phyloP scores from a whole-genome alignment of 2,797 vertebrate species.

The Micrastur ruficollis region DNA sequence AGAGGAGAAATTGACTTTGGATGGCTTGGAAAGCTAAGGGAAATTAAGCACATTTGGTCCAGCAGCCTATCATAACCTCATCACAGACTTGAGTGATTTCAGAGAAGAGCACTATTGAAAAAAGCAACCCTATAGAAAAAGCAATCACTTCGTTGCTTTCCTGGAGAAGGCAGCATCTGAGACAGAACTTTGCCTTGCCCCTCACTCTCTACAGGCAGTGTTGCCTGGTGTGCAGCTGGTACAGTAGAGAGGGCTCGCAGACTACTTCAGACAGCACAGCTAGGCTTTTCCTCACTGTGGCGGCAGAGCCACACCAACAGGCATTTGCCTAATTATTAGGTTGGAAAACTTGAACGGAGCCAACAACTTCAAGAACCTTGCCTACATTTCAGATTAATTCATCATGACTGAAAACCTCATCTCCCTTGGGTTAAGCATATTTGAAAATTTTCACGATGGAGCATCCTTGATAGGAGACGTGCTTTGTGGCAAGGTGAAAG shows the following conservation, averaged over 20 bases:
- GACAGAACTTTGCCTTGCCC: not conserved
- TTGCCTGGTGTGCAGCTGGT: not conserved
- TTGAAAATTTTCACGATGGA: not conserved
- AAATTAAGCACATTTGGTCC: not conserved
- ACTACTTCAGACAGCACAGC: not conserved
- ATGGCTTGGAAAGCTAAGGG: not conserved
- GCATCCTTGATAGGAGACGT: not conserved
- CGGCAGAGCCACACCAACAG: not conserved
- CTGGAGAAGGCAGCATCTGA: not conserved
- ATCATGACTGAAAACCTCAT: not conserved
- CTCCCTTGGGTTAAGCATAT: not conserved
- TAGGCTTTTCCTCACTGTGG: no score
- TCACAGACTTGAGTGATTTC: not conserved
- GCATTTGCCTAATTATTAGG: no score
- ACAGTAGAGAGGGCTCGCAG: rapidly evolving
- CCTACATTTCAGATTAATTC: not conserved
- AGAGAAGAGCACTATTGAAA: not conserved
- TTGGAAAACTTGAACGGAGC: not conserved
- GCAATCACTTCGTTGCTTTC: not conserved
- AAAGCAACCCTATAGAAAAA: not conserved
- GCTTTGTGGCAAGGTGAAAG: not conserved
- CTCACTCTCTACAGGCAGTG: rapidly evolving
- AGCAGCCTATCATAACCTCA: not conserved
- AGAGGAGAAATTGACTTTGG: not conserved
- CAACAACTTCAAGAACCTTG: not conserved